phyloP scores from a whole-genome alignment of 2,113 vertebrate species.

The Dasyprocta punctata region DNA sequence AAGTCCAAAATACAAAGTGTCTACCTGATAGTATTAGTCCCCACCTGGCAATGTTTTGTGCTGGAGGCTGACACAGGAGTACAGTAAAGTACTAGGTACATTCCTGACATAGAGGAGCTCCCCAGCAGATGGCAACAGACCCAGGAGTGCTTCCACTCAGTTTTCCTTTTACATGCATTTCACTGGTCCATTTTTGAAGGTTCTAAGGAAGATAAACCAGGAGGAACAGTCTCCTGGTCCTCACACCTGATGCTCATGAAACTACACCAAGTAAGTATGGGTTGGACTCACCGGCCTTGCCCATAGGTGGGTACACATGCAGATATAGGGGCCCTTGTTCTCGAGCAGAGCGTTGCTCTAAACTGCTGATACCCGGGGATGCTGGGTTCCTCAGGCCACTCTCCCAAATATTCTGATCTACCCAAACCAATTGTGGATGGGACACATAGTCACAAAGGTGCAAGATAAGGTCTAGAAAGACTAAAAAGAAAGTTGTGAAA shows the following conservation, averaged over 20 bases:
- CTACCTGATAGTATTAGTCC: too few relatives aligned
- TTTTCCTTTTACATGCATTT: neutral
- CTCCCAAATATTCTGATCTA: neutral
- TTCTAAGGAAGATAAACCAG: neutral
- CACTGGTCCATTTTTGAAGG: neutral
- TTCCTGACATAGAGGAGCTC: neutral
- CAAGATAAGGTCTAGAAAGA: neutral
- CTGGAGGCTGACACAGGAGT: neutral
- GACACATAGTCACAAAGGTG: neutral
- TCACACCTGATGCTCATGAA: neutral
- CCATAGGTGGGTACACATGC: neutral
- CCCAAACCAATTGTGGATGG: neutral
- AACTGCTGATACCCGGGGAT: neutral
- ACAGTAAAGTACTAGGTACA: accelerated
- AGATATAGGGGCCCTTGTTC: neutral
- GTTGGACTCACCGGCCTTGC: neutral
- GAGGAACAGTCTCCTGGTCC: neutral
- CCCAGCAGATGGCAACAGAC: neutral
- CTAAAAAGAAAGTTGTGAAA: neutral
- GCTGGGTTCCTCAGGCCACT: neutral
- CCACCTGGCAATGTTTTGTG: neutral
- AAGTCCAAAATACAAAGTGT: neutral
- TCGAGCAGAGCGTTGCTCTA: too few relatives aligned
- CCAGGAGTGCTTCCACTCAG: neutral
- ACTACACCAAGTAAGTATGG: neutral